Evolutionary conservation across 1,140 invertebrate species (phyloP), one percentile per base, ranked within the genome.

Genomic region (Wiebesia pumilae): DNA sequence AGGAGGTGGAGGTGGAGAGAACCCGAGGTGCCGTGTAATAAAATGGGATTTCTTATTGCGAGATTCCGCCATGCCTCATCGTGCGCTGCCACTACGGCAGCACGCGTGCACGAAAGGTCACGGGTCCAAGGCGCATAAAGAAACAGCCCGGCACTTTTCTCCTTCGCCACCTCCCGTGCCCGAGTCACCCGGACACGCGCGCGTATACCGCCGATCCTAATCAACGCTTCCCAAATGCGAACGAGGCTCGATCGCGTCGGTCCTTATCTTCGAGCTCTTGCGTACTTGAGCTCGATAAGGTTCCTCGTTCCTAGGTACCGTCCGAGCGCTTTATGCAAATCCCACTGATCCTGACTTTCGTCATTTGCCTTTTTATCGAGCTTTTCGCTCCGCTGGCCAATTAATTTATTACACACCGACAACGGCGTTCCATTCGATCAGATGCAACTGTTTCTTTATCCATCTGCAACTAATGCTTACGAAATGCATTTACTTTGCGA

Each of bases 1-100:
- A 33, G 54, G 27, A 80, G 9, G 30, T 38, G 33, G 19, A 65
- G 21, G 54, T 0, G 47, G 47, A 58, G 47, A n/a, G 30, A 79
- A 33, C 19, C 38, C 40, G 21, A 43, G 71, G 51, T 33, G 73
- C 79, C 75, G 75, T 58, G 88, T 89, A 90, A 90, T 90, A 90
- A 90, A 90, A 88, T 89, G 87, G 79, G 86, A 90, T 89, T 85
- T 88, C 88, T 90, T 89, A 90, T 90, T 89, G 88, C 86, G 77
- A 88, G 83, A 88, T 81, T 75, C 85, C 51, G 84, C 84, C 87
- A 88, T 89, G 87, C 83, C 82, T 90, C 89, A 90, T 90, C 89
- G 87, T 38, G 47, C 21, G 4, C 77, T 33, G 75, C 24, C 75
- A 4, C 14, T 35, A 21, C 73, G 43, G 27, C 73, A 77, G 40